Evolutionary conservation across 2,797 vertebrate species (phyloP), one percentile per base, ranked within the genome.

Genomic region (Catharus ustulatus): DNA sequence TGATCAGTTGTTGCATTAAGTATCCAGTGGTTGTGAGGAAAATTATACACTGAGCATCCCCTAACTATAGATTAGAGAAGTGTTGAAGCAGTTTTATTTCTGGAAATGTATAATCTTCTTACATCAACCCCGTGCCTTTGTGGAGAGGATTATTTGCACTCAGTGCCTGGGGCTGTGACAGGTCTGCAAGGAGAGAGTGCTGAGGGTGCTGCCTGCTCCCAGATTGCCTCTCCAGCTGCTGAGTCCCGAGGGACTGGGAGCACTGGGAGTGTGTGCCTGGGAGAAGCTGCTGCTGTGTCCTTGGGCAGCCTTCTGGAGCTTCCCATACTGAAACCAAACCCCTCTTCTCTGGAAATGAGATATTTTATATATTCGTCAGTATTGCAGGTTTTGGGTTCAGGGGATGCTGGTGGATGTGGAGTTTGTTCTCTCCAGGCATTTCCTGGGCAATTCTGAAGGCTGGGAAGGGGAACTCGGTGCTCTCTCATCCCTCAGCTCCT

Each of bases 141-240:
- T 96, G 78, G 75, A 61, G 87, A 49, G 90, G 93, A 94, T 96
- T 96, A 88, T 84, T 96, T 82, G 78, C 77, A 66, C 14, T 5
- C 58, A 69, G 81, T 48, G 29, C 72, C 82, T 95, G 93, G 93
- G 84, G 45, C 80, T 74, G 80, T 89, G 91, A 80, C 72, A 82
- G 90, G 79, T 61, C 86, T 94, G 90, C 76, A 88, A 83, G 87
- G 87, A 84, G 84, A 95, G 67, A 38, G 62, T 52, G 87, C 66
- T 69, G 73, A 71, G 81, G 51, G 68, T 78, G 84, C 48, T 79
- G 48, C 75, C 11, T 4, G 74, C 59, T 95, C 92, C 94, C 87
- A 92, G 30, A 89, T 75, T 94, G 58, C 69, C 78, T 88, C 52
- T 62, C 38, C 32, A 36, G 94, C 95, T 98, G 94, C 81, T 96